Conservation (phyloP, 2,888 invertebrate genomes). For the Phasia obesa region DNA sequence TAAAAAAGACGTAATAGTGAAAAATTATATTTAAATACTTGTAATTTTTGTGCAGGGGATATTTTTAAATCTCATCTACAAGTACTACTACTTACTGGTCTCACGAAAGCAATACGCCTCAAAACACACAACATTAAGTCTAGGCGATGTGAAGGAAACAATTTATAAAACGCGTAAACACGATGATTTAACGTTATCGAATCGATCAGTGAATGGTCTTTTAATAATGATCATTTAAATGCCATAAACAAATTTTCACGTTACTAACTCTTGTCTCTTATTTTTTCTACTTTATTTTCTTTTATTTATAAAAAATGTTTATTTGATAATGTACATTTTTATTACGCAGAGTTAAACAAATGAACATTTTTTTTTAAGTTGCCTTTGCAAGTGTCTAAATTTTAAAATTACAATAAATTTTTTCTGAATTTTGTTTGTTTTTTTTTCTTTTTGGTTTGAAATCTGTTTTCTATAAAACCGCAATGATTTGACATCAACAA, state of each 20-base stretch:
- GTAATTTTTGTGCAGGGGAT: constrained; percentile 26
- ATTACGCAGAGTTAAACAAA: constrained; percentile 9
- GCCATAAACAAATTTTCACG: constrained; percentile 71
- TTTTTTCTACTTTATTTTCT: not conserved
- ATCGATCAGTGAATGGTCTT: constrained; percentile 70
- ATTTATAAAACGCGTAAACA: constrained; percentile 64
- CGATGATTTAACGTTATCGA: constrained; percentile 70
- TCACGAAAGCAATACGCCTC: constrained; percentile 22
- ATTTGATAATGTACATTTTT: constrained; percentile 38
- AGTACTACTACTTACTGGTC: constrained; percentile 11
- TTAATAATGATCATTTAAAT: constrained; percentile 70
- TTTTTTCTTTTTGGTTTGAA: constrained; percentile 10
- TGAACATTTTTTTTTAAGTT: not conserved
- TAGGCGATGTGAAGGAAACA: not conserved
- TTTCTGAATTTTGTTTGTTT: not conserved
- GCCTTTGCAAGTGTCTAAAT: constrained; percentile 12
- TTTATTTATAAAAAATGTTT: constrained; percentile 1
- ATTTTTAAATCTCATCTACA: constrained; percentile 45
- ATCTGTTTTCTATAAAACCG: constrained; percentile 45
- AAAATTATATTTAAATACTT: constrained; percentile 64
- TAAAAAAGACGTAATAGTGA: constrained; percentile 43
- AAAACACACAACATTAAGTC: constrained; percentile 40
- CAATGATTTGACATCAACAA: constrained; percentile 65
- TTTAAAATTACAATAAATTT: constrained; percentile 19
- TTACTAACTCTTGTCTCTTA: constrained; percentile 40